Conservation (phyloP, 2,113 vertebrate genomes). For the Cichladusa arquata region DNA sequence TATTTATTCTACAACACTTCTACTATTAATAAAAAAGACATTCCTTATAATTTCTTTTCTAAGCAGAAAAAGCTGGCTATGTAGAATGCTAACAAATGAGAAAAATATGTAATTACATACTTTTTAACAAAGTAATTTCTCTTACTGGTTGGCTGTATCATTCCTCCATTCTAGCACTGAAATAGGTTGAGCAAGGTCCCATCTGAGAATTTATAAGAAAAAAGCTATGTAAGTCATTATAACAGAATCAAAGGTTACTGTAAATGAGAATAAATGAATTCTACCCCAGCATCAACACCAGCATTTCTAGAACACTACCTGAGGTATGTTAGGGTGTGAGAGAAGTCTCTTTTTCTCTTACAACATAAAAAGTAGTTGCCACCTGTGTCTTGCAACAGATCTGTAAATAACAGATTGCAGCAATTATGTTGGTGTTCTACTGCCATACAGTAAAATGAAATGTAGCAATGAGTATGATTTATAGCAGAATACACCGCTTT, state of each 20-base stretch:
- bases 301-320: conserved; percentile 1
- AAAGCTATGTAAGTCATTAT: background rate
- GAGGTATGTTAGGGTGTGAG: conserved; percentile 5
- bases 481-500: conserved; percentile 35
- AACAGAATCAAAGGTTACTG: background rate
- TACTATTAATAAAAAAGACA: background rate
- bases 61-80: background rate
- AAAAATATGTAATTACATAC: background rate
- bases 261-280: background rate
- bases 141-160: background rate
- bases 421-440: conserved; percentile 63
- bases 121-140: background rate
- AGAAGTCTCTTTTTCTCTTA: conserved; percentile 3
- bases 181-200: background rate
- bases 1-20: background rate
- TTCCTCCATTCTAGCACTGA: background rate
- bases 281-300: background rate
- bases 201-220: background rate
- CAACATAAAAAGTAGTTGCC: conserved; percentile 39
- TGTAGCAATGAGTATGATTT: conserved; percentile 56
- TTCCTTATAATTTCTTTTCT: background rate
- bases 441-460: conserved; percentile 64
- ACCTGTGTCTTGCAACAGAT: conserved; percentile 33
- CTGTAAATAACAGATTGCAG: conserved; percentile 70
- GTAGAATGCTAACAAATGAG: background rate